Evolutionary conservation across 2,113 vertebrate species (phyloP).

Genomic region (Leptobrachium ailaonicum): DNA sequence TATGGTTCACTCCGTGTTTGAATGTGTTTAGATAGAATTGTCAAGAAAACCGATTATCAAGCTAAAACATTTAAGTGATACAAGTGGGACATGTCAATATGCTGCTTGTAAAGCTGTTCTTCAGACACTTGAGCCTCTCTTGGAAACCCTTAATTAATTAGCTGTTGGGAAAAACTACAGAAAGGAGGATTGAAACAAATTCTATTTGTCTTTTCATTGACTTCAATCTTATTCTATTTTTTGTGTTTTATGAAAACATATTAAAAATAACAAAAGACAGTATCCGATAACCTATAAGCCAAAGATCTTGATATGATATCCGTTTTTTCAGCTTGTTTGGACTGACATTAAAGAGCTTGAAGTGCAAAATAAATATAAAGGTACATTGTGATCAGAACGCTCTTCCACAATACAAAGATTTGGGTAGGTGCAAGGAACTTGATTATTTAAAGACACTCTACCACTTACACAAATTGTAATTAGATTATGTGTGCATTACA

Average conservation of each 20-base stretch:
- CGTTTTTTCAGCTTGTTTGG: no score
- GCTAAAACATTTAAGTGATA: not conserved
- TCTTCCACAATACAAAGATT: no score
- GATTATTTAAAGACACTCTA: no score
- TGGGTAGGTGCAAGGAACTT: no score
- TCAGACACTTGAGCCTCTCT: not conserved
- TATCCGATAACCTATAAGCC: no score
- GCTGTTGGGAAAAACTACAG: not conserved
- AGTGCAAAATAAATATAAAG: no score
- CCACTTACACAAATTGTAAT: no score
- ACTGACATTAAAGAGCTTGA: no score
- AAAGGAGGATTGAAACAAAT: conserved; percentile 3
- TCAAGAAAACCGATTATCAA: not conserved
- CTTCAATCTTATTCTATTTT: not conserved
- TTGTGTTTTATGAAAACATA: not conserved
- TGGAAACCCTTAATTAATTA: not conserved
- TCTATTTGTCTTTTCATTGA: conserved; percentile 4
- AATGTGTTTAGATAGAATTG: not conserved
- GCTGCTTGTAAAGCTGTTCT: conserved; percentile 5
- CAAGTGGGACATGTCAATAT: conserved; percentile 18
- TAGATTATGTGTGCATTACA: no score
- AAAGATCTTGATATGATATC: not conserved
- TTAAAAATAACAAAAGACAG: not conserved
- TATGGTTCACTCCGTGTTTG: no score
- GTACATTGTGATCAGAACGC: no score